Base-by-base conservation (phyloP, 2,113 vertebrate species). In the Chloropsis cyanopogon region DNA sequence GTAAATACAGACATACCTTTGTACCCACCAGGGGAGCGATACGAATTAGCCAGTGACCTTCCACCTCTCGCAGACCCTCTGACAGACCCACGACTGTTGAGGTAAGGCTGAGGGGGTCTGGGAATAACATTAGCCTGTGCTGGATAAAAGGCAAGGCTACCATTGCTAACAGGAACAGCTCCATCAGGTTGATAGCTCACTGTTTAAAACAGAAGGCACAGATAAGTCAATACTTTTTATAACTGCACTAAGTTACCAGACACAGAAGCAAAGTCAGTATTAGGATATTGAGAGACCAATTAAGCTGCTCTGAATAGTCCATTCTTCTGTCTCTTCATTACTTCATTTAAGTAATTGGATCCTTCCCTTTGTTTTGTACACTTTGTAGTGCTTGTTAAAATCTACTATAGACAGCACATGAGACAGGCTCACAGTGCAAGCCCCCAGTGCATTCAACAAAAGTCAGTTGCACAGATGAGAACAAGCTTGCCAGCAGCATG, bases 31-130 rank as follows among this genome's bases (percentile, higher is more conserved):
- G 98, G 97, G 87, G 98, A 98, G 70, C 98, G 98, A 90, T 97
- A 98, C 2, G 96, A 97, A 94, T 98, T 98, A 46, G 95, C 93
- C 91, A 98, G 93, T 14, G 98, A 97, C 92, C 98, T 98, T 94
- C 98, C 98, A 68, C 98, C 98, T 93, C 98, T 98, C 85, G 98
- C 60, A 96, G 98, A 98, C 96, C 99, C 99, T 98, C 98, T 98
- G 57, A 98, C 85, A 87, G 98, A 97, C 78, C 98, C 98, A 92
- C 98, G 98, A 82, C 84, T 97, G 80, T 77, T 97, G 93, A 98
- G 97, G 93, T 98, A 99, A 3, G 98, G 96, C 93, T 98, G 99
- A 85, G 97, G 76, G 7, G 98, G 95, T 93, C 98, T 98, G 92
- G 97, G 97, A 86, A 97, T 96, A 68, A 98, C 84, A 75, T 96